Percentiles rank a stretch among this genome's conserved stretches.
phyloP scores from a whole-genome alignment of 92 coral and sea anemone species.

The Chrysogorgia sp. region DNA sequence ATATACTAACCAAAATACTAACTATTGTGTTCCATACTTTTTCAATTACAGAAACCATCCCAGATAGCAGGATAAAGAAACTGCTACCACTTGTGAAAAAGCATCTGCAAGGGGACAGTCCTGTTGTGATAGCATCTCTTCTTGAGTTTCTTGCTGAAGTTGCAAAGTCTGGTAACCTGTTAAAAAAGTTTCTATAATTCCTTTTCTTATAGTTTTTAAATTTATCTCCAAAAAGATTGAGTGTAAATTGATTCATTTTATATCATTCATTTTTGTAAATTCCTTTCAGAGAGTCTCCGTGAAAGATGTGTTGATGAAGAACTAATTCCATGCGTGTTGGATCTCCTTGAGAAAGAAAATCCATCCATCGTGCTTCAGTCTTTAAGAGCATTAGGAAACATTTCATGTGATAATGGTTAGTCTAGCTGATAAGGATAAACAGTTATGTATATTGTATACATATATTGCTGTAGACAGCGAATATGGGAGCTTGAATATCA shows the following conservation, averaged over 20 bases:
- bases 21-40: background rate
- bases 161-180: slow-evolving; percentile 32
- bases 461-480: background rate
- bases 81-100: slow-evolving; percentile 14
- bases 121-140: slow-evolving; percentile 15
- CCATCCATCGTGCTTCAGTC: slow-evolving; percentile 69
- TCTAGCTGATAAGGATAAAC: slow-evolving; percentile 10
- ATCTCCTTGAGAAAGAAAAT: slow-evolving; percentile 69
- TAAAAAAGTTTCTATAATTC: background rate
- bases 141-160: slow-evolving; percentile 29
- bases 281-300: slow-evolving; percentile 70
- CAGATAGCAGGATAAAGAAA: slow-evolving; percentile 2
- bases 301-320: slow-evolving; percentile 79
- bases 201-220: background rate
- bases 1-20: background rate
- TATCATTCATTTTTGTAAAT: too few species aligned
- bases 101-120: background rate
- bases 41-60: background rate
- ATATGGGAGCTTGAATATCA: too few species aligned
- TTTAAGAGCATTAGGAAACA: slow-evolving; percentile 80
- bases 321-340: slow-evolving; percentile 62
- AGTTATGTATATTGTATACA: background rate
- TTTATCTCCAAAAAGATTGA: background rate
- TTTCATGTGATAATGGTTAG: slow-evolving; percentile 79
- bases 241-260: background rate